A percentile compares a stretch with the other conserved stretches of the same genome.
These are phyloP conservation scores for Synanthedon formicaeformis DNA, from an alignment of 2,888 invertebrate genomes.

Conservation along the genomic window DNA sequence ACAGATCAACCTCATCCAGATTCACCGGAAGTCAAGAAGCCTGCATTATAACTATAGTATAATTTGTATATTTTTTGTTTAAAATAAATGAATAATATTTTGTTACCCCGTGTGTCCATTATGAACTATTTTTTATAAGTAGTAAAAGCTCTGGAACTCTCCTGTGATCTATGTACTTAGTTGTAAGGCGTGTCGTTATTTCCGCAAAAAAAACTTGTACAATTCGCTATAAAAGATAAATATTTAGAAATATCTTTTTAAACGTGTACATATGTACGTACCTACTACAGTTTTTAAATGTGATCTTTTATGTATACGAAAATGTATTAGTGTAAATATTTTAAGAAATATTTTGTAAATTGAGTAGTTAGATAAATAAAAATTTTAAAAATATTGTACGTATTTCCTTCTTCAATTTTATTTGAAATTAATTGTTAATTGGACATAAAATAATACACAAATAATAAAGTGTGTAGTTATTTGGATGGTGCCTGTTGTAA, in stretches of 20 bases:
- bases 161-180: slow-evolving; percentile 62
- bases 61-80: slow-evolving; percentile 23
- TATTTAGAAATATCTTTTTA: not conserved
- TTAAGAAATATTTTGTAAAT: not conserved
- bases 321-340: slow-evolving; percentile 1
- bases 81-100: slow-evolving; percentile 32
- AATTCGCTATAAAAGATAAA: slow-evolving; percentile 14
- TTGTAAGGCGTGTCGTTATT: slow-evolving; percentile 19
- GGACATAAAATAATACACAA: too few relatives aligned
- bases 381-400: not conserved
- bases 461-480: too few relatives aligned
- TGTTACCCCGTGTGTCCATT: slow-evolving; percentile 43
- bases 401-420: not conserved
- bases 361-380: not conserved
- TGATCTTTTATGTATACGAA: slow-evolving; percentile 16
- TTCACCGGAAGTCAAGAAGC: slow-evolving; percentile 65
- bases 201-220: slow-evolving; percentile 15
- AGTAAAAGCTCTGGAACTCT: slow-evolving; percentile 63
- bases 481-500: too few relatives aligned
- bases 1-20: slow-evolving; percentile 60
- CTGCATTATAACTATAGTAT: slow-evolving; percentile 55
- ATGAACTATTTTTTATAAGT: slow-evolving; percentile 23
- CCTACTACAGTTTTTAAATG: slow-evolving; percentile 17
- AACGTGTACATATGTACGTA: too few relatives aligned
- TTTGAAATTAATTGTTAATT: not conserved